A percentile compares a stretch with the other conserved stretches of the same genome.
Conservation (phyloP, 2,888 invertebrate species). For the Euspilapteryx auroguttella region DNA sequence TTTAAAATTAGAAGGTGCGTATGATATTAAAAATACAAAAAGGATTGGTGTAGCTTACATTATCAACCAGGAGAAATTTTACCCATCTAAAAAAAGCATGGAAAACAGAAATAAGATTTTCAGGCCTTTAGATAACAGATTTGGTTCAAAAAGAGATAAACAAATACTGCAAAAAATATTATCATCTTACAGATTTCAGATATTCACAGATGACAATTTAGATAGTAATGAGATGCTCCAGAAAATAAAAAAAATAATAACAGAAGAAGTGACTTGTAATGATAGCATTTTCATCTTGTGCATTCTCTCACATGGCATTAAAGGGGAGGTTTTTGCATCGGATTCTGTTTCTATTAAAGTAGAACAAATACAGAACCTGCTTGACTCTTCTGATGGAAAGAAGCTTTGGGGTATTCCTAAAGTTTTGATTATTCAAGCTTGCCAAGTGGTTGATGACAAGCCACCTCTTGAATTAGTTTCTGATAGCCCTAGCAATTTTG, state of each 20-base stretch:
- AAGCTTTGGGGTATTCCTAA: conserved; percentile 33
- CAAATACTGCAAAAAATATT: conserved; percentile 25
- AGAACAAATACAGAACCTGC: conserved; percentile 31
- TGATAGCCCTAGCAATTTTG: conserved; percentile 27
- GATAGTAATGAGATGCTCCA: conserved; percentile 23
- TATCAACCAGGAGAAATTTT: conserved; percentile 42
- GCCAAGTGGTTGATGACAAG: conserved; percentile 26
- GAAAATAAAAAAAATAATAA: conserved; percentile 25
- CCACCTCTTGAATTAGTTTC: conserved; percentile 18
- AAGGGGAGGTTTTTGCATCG: conserved; percentile 38
- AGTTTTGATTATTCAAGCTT: conserved; percentile 41
- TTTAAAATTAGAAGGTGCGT: conserved; percentile 15
- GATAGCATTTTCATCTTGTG: conserved; percentile 46
- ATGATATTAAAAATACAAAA: conserved; percentile 28
- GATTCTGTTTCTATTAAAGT: conserved; percentile 41
- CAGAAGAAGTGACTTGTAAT: conserved; percentile 17
- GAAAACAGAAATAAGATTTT: conserved; percentile 13
- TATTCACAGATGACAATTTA: conserved; percentile 25
- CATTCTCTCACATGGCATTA: conserved; percentile 43
- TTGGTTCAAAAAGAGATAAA: conserved; percentile 32
- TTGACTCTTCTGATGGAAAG: conserved; percentile 28
- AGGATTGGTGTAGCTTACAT: conserved; percentile 39
- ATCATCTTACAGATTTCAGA: conserved; percentile 30
- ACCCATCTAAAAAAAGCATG: conserved; percentile 32
- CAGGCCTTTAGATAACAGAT: conserved; percentile 17